Base-by-base conservation (phyloP, 2,888 invertebrate genomes). In the Calephelis perditalis region DNA sequence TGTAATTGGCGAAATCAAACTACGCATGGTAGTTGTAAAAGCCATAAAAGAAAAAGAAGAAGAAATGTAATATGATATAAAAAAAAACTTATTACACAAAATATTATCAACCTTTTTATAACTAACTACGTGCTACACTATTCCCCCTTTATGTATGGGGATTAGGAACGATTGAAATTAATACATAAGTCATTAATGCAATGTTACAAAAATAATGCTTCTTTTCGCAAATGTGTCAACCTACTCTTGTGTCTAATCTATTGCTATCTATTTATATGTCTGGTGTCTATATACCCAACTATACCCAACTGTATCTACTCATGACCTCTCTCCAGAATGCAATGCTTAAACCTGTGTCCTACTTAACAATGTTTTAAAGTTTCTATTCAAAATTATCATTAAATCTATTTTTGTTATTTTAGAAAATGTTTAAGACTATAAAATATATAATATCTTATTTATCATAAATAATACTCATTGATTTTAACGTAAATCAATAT, bases 321-420 rank as follows among this genome's bases (percentile, higher is more conserved):
- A 65, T 70, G 69, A 62, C 60, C 69, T 72, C 68, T 70, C 73
- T 35, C 79, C 83, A 79, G 81, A 82, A 83, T 84, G 84, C 75
- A 64, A 73, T 77, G 79, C 82, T 81, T 83, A 70, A 40, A 67
- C 73, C 79, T 77, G 73, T 26, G 5, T 7, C 55, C 58, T 26
- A 35, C 15, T 58, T 43, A 46, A 56, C 35, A 54, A 46, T 26
- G 7, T 10, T 10, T 44, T 47, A 36, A n/a, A 57, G 49, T 26
- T 36, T 47, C 56, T 62, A 47, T 26, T 37, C 40, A 52, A 9
- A 40, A 6, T 37, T 8, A 35, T 7, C 54, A 9, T 37, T 37
- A 49, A 12, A 37, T 26, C 7, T 12, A 7, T 46, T n/a, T 4
- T 26, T 26, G 4, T 7, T 40, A 5, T 4, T 40, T 40, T 6